Conservation (phyloP, 2,797 vertebrate species). For the Onychomys leucogaster region DNA sequence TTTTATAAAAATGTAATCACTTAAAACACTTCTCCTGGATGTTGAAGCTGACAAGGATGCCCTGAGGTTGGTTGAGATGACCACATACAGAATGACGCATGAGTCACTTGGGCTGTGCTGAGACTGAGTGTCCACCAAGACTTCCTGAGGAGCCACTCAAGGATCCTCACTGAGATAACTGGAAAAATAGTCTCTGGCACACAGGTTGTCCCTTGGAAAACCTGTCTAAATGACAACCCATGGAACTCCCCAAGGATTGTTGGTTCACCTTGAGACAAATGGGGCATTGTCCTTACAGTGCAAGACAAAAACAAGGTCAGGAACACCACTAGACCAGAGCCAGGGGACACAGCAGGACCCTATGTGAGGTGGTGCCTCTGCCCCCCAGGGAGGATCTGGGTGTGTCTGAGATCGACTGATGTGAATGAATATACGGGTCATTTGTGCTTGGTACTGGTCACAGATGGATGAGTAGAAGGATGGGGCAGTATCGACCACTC, state of each 20-base stretch:
- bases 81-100: not conserved
- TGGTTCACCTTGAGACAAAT: slow-evolving; percentile 51
- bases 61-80: not conserved
- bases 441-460: not conserved
- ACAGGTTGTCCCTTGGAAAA: not conserved
- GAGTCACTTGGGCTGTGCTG: not conserved
- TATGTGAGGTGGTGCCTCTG: not conserved
- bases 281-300: not conserved
- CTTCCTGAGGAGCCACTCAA: not conserved
- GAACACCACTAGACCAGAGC: not conserved
- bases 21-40: not conserved
- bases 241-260: not conserved
- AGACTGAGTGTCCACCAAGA: not conserved
- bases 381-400: not conserved
- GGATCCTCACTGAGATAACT: slow-evolving; percentile 13
- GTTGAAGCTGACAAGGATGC: not conserved
- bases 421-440: slow-evolving; percentile 9
- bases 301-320: not conserved
- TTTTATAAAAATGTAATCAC: not conserved
- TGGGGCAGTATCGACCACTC: not conserved
- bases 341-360: not conserved
- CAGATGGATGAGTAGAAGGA: not conserved
- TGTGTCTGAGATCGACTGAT: not conserved
- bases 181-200: not conserved
- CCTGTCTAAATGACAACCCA: not conserved